A percentile compares a stretch with the other conserved stretches of the same genome.
Evolutionary conservation across 2,113 vertebrate genomes (phyloP).

Genomic region (Paradisaea rubra): DNA sequence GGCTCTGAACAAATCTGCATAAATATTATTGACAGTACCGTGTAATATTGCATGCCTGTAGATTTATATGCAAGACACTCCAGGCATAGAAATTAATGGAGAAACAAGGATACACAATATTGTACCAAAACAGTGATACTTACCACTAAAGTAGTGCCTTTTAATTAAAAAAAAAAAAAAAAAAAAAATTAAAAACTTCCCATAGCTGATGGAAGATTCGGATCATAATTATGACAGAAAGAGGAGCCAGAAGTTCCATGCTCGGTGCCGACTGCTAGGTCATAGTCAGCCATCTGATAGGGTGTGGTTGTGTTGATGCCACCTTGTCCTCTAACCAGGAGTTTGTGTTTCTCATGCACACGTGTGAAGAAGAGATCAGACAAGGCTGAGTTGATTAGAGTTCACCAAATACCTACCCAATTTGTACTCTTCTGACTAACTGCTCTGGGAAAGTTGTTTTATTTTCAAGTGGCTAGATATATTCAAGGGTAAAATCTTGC

Average conservation of each 20-base stretch:
- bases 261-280: neutral
- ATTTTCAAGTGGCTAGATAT: neutral
- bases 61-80: neutral
- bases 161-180: neutral
- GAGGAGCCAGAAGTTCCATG: neutral
- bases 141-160: neutral
- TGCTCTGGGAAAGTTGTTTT: neutral
- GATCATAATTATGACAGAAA: neutral
- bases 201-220: neutral
- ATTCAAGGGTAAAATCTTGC: neutral
- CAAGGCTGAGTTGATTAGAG: neutral
- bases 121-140: neutral
- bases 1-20: neutral
- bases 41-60: neutral
- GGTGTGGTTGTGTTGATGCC: neutral
- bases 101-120: neutral
- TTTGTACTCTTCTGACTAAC: neutral
- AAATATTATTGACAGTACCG: neutral
- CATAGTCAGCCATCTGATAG: neutral
- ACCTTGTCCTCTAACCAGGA: neutral
- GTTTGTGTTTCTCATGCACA: neutral
- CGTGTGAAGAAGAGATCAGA: accelerated
- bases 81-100: neutral
- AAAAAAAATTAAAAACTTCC: neutral
- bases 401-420: neutral